Evolutionary conservation across 2,888 invertebrate genomes (phyloP).

Genomic region (Seira sanloemensis): DNA sequence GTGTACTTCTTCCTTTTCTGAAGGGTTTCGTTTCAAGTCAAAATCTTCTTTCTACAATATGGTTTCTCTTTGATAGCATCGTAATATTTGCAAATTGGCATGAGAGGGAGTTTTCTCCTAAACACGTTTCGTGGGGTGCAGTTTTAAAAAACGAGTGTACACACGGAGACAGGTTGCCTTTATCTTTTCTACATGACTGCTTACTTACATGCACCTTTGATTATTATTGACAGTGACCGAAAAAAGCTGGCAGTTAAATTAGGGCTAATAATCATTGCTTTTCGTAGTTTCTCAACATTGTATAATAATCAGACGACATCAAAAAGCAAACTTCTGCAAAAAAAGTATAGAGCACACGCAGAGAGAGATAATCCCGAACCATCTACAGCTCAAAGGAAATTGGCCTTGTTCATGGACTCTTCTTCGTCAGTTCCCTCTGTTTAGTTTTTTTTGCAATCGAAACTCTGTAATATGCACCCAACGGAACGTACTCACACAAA

Average conservation of each 20-base stretch:
- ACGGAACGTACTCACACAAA: no score
- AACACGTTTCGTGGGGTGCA: slow-evolving; percentile 10
- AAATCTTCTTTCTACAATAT: no score
- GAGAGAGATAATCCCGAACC: not conserved
- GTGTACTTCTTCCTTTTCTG: no score
- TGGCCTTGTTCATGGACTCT: slow-evolving; percentile 11
- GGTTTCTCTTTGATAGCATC: no score
- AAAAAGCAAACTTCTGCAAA: not conserved
- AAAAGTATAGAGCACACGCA: not conserved
- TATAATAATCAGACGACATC: slow-evolving; percentile 8
- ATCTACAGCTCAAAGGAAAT: not conserved
- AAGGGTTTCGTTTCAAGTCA: no score
- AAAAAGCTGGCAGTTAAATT: slow-evolving; percentile 44
- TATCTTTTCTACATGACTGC: no score
- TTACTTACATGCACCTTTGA: slow-evolving; percentile 62
- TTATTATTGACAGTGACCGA: slow-evolving; percentile 54
- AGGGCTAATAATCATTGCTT: slow-evolving; percentile 26
- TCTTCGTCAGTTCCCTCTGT: not conserved
- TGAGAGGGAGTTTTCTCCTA: not conserved
- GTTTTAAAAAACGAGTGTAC: not conserved
- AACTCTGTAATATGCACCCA: no score
- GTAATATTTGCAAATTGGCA: not conserved
- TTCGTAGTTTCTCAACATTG: slow-evolving; percentile 24
- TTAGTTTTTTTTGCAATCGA: not conserved
- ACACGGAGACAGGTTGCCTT: not conserved